Percentiles rank a stretch among this genome's conserved stretches.
Evolutionary conservation across 2,113 vertebrate species (phyloP).

Genomic region (Eulemur rufifrons): DNA sequence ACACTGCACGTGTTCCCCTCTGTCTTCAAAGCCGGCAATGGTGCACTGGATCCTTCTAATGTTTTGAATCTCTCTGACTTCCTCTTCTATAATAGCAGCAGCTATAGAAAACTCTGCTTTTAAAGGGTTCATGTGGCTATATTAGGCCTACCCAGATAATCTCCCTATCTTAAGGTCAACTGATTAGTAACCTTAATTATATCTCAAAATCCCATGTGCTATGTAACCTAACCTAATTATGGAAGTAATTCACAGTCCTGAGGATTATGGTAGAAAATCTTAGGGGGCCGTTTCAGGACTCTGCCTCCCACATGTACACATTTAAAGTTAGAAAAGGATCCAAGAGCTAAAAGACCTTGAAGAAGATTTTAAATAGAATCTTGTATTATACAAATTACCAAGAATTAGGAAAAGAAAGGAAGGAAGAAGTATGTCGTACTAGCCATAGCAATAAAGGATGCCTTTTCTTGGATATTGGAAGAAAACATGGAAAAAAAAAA

Average conservation of each 20-base stretch:
- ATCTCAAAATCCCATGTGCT: constrained; percentile 23
- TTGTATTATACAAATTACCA: neutral
- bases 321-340: neutral
- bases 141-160: neutral
- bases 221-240: constrained; percentile 6
- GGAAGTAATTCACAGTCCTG: neutral
- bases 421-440: neutral
- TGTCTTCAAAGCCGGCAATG: neutral
- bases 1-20: neutral
- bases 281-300: neutral
- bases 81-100: neutral
- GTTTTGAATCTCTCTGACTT: neutral
- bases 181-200: neutral
- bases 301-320: neutral
- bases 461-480: neutral
- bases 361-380: constrained; percentile 34
- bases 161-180: neutral
- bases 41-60: neutral
- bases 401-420: constrained; percentile 21
- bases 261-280: neutral
- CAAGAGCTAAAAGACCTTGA: neutral
- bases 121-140: neutral
- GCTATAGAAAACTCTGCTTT: neutral
- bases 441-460: neutral
- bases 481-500: neutral